Evolutionary conservation across 2,113 vertebrate genomes (phyloP).

Genomic region (Macaca mulatta): DNA sequence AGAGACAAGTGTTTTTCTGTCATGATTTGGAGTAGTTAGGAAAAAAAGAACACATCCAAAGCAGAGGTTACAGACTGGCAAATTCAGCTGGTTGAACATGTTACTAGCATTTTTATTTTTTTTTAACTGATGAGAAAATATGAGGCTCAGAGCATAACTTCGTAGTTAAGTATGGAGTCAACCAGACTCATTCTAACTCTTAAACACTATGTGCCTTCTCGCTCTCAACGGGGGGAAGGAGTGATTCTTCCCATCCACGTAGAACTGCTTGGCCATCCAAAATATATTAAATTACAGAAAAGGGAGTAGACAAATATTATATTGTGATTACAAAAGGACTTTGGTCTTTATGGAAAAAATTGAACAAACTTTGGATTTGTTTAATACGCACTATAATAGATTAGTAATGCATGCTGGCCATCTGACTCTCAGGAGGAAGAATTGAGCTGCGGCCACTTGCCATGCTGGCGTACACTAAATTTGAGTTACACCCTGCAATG

Average conservation of each 20-base stretch:
- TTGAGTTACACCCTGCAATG: slow-evolving; percentile 69
- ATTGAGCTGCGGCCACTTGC: slow-evolving; percentile 43
- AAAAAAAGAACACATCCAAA: background rate
- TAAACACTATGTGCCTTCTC: background rate
- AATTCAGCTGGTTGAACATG: background rate
- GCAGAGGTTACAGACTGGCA: background rate
- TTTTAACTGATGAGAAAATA: background rate
- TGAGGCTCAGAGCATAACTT: background rate
- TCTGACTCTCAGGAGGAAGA: slow-evolving; percentile 56
- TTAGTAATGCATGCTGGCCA: slow-evolving; percentile 55
- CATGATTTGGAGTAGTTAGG: background rate
- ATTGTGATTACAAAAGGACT: slow-evolving; percentile 64
- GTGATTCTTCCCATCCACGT: background rate
- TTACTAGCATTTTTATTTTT: background rate
- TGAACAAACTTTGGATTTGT: slow-evolving; percentile 56
- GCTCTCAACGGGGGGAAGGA: background rate
- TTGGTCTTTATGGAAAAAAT: slow-evolving; percentile 63
- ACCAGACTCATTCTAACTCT: background rate
- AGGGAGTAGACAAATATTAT: slow-evolving; percentile 54
- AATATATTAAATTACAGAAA: slow-evolving; percentile 61
- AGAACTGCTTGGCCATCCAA: background rate
- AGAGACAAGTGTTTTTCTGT: background rate
- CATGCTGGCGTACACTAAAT: slow-evolving; percentile 4
- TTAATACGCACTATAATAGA: slow-evolving; percentile 59
- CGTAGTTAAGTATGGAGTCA: background rate